These are phyloP conservation scores for Mantis religiosa DNA, from an alignment of 2,888 invertebrate genomes.

Conservation along the genomic window DNA sequence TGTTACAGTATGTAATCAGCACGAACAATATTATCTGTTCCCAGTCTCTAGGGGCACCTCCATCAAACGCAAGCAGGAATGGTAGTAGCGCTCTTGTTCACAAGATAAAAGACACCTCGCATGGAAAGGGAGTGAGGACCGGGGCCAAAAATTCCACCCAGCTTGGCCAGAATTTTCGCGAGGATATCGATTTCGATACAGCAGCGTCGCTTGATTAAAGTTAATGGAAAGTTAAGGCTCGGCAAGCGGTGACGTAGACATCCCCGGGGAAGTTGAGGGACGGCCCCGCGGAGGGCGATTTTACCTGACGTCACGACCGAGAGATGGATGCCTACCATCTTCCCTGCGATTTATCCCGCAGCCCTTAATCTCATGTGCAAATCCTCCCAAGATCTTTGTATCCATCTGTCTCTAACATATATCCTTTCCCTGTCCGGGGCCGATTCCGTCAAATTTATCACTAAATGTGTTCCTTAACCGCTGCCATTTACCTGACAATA, in stretches of 20 bases:
- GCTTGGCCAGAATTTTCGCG: not conserved
- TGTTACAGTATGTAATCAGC: not conserved
- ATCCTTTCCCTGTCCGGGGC: not conserved
- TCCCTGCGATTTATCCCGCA: not conserved
- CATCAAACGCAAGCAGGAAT: not conserved
- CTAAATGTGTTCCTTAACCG: not conserved
- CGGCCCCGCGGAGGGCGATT: not conserved
- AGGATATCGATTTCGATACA: not conserved
- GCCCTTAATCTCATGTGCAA: not conserved
- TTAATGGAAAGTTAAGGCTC: not conserved
- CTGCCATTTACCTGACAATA: not conserved
- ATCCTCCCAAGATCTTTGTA: not conserved
- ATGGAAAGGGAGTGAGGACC: not conserved
- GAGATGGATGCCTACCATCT: not conserved
- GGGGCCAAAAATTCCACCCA: not conserved
- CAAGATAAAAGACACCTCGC: not conserved
- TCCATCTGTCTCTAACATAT: no score
- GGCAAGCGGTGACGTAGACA: not conserved
- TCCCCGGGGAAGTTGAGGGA: not conserved
- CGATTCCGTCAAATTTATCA: not conserved
- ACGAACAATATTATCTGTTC: not conserved
- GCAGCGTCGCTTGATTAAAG: not conserved
- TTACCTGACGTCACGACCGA: not conserved
- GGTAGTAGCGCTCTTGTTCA: not conserved
- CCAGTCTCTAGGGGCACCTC: not conserved